A percentile compares a stretch with the other conserved stretches of the same genome.
Conservation (phyloP, 2,113 vertebrate species). For the Cnemophilus loriae region DNA sequence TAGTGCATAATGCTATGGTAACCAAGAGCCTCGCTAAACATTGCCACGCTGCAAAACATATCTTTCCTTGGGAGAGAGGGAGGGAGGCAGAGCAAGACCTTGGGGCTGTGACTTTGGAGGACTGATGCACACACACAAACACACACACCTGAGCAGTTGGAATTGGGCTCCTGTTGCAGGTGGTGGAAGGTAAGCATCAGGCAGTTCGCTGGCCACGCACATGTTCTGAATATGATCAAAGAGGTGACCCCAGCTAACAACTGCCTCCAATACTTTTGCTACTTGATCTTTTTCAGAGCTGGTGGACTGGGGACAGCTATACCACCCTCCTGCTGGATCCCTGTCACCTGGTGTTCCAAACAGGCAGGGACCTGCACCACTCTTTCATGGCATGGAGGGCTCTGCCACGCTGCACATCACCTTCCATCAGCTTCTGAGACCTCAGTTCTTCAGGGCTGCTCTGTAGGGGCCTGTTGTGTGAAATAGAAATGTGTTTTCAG, state of each 20-base stretch:
- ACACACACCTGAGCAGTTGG: fast-evolving
- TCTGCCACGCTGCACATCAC: background rate
- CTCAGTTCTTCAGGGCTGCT: background rate
- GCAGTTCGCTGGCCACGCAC: fast-evolving
- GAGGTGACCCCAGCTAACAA: background rate
- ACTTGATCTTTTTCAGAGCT: background rate
- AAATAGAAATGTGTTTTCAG: background rate
- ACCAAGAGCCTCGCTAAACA: background rate
- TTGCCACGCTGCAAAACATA: background rate
- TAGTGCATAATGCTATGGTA: background rate
- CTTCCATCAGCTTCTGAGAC: background rate
- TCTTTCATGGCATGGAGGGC: background rate
- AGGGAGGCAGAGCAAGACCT: background rate
- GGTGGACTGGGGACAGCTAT: fast-evolving
- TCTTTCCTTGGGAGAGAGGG: background rate
- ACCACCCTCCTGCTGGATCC: background rate
- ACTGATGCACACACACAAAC: too few relatives aligned
- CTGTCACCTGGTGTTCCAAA: fast-evolving
- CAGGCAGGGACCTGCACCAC: background rate
- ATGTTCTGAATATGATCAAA: fast-evolving
- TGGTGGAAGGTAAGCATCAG: background rate
- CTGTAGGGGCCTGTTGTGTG: background rate
- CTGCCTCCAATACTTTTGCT: background rate
- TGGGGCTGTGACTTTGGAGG: background rate
- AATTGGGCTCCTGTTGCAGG: background rate